A percentile compares a stretch with the other conserved stretches of the same genome.
Evolutionary conservation across 2,113 vertebrate genomes (phyloP).

Genomic region (Columbina picui): DNA sequence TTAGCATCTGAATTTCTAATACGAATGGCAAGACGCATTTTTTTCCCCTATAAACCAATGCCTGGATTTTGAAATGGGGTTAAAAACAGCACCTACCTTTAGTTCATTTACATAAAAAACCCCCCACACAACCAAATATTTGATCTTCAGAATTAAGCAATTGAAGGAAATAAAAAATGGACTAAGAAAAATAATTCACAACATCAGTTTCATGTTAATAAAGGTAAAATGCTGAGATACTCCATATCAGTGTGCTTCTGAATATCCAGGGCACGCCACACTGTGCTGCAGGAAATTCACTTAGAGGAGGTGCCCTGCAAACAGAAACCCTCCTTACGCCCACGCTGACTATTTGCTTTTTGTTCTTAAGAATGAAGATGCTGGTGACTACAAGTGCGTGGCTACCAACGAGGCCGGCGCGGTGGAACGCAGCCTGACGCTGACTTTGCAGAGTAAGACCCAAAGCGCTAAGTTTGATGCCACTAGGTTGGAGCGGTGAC

Average conservation of each 20-base stretch:
- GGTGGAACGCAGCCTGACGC: slow-evolving; percentile 86
- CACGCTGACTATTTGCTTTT: not conserved
- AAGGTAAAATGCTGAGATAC: not conserved
- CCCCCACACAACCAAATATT: no score
- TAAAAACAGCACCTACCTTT: not conserved
- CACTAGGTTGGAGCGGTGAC: not conserved
- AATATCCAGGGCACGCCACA: not conserved
- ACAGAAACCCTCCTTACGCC: not conserved
- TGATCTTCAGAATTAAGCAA: not conserved
- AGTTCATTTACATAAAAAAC: not conserved
- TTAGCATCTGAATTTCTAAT: not conserved
- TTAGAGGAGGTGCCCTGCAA: not conserved
- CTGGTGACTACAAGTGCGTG: slow-evolving; percentile 92
- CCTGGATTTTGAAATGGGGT: not conserved
- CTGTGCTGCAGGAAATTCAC: not conserved
- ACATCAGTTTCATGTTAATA: not conserved
- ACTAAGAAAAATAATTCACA: not conserved
- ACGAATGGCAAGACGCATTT: not conserved
- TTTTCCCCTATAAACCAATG: not conserved
- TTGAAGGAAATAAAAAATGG: not conserved
- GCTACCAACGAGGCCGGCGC: slow-evolving; percentile 92
- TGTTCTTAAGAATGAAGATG: slow-evolving; percentile 87
- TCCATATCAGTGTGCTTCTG: not conserved
- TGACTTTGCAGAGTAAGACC: slow-evolving; percentile 90
- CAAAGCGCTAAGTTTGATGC: not conserved